These are phyloP conservation scores for Ricordea florida DNA, from an alignment of 92 coral and sea anemone genomes.

Conservation along the genomic window DNA sequence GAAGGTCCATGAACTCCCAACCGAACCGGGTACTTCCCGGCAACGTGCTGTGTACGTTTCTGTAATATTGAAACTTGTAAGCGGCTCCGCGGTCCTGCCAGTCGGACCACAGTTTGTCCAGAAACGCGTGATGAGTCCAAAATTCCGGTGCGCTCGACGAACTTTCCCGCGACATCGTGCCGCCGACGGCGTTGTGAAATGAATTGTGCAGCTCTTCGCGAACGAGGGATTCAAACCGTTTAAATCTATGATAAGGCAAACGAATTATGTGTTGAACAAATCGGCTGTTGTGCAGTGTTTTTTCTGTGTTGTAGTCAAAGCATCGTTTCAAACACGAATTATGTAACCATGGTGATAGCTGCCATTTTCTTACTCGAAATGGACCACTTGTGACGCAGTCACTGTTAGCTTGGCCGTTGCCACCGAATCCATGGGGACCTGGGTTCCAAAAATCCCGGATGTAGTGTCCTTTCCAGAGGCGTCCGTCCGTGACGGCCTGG, in stretches of 20 bases:
- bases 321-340: slow-evolving; percentile 14
- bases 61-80: slow-evolving; percentile 33
- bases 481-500: slow-evolving; percentile 37
- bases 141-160: slow-evolving; percentile 12
- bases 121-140: slow-evolving; percentile 40
- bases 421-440: slow-evolving; percentile 61
- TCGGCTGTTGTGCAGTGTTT: not conserved
- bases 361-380: slow-evolving; percentile 45
- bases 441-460: slow-evolving; percentile 41
- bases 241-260: slow-evolving; percentile 5
- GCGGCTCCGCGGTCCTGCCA: slow-evolving; percentile 25
- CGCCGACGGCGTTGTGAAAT: slow-evolving; percentile 46
- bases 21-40: slow-evolving; percentile 47
- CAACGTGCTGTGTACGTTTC: slow-evolving; percentile 15
- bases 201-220: slow-evolving; percentile 36
- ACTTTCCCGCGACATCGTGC: slow-evolving; percentile 31
- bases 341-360: slow-evolving; percentile 6
- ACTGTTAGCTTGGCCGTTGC: slow-evolving; percentile 37
- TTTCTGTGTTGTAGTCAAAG: slow-evolving; percentile 17
- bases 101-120: slow-evolving; percentile 51
- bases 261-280: not conserved
- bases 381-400: slow-evolving; percentile 60
- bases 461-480: slow-evolving; percentile 27
- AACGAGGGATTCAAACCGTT: slow-evolving; percentile 20
- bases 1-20: slow-evolving; percentile 38